Conservation (phyloP, 2,797 vertebrate species). For the Molossus alvarezi region DNA sequence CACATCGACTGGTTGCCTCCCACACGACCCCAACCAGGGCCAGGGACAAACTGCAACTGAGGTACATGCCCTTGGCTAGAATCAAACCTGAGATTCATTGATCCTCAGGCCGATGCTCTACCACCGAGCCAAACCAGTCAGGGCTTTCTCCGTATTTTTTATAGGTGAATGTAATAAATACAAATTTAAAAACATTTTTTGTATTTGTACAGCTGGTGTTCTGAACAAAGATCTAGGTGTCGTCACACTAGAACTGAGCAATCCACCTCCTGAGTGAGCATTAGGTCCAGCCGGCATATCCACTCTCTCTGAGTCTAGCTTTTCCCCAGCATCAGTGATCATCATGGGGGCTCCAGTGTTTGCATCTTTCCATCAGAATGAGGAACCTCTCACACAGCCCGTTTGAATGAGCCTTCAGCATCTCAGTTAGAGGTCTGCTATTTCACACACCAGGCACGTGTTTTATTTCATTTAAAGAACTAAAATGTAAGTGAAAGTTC, state of each 20-base stretch:
- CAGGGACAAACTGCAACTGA: too few relatives aligned
- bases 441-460: neutral
- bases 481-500: neutral
- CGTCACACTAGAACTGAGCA: neutral
- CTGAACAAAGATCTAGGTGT: neutral
- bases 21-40: too few relatives aligned
- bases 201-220: neutral
- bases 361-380: neutral
- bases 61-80: too few relatives aligned
- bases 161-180: neutral
- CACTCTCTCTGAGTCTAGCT: neutral
- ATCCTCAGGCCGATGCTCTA: too few relatives aligned
- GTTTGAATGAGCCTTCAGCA: neutral
- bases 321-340: neutral
- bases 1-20: too few relatives aligned
- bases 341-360: neutral
- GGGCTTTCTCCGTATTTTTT: too few relatives aligned
- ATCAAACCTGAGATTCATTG: too few relatives aligned
- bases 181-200: neutral
- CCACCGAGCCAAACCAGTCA: too few relatives aligned
- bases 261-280: neutral
- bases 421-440: neutral
- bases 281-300: neutral
- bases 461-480: slow-evolving; percentile 35
- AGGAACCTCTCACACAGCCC: neutral